Evolutionary conservation across 2,888 invertebrate genomes (phyloP), one percentile per base, ranked within the genome.

Genomic region (Subacronicta megacephala): DNA sequence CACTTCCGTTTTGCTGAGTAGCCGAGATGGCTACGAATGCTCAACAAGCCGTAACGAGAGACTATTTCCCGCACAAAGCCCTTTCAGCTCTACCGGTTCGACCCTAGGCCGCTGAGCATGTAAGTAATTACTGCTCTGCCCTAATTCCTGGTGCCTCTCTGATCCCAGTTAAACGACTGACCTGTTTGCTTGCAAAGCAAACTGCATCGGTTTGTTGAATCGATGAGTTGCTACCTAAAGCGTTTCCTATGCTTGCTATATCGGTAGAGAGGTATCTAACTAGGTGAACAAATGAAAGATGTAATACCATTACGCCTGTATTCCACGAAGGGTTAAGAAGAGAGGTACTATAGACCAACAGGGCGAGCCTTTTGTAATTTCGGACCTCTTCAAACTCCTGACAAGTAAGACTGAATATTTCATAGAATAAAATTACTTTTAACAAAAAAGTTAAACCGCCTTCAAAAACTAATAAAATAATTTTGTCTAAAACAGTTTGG

Each of bases 111-210:
- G 72, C 64, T 65, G 80, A 79, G 81, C 82, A 83, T 87, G 85
- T 85, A 84, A 88, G 87, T 90, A 89, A 90, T 90, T 89, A 87
- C 85, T 81, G 81, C 83, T 83, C 81, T 86, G 90, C 85, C 88
- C 90, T 79, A 89, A 87, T 90, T 90, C 85, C 85, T 80, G 78
- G 75, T 78, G 74, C 75, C 71, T 75, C 78, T 77, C 62, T 77
- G 79, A 75, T 83, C 83, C 78, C 70, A 71, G 65, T 70, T 65
- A 68, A 54, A 67, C 74, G 66, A 62, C 77, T 87, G 85, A 84
- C 83, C 84, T 80, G 82, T 75, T 85, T 85, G 78, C 76, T 65
- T 61, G 56, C 67, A 59, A 63, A 78, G 77, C 78, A 77, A 62
- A 63, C 50, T 73, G 67, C 62, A 70, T 71, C 71, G 68, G 62